Base-by-base conservation (phyloP, 2,888 invertebrate genomes). In the Heteropelma amictum region DNA sequence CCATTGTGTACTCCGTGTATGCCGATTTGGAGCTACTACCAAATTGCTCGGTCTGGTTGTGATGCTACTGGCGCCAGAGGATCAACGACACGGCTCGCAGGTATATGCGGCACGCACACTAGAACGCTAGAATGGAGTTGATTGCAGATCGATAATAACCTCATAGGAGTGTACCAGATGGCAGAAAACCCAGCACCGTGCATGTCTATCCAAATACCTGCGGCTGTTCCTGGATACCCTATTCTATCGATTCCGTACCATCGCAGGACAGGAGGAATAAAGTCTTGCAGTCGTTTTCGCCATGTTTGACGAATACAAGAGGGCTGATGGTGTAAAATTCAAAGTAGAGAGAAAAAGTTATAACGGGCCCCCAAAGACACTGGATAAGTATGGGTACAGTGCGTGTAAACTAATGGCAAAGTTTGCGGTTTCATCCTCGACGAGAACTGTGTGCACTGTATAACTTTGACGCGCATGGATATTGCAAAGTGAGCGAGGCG, bases 91-190 rank as follows among this genome's bases (percentile, higher is more conserved):
- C 54, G 47, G 30, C 64, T 64, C 53, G 33, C 45, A 21, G 30
- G 53, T 71, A 53, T 56, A 54, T 56, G 17, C 45, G 42, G 21
- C 23, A 60, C 68, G 35, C 64, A 69, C 64, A 65, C 64, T 33
- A 28, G 47, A 35, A 60, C 45, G 54, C 65, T 80, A 51, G 78
- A 83, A 81, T 81, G 78, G 84, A 83, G 84, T 85, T 85, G 85
- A 86, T 85, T 84, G 82, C 82, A 53, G 73, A 74, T 70, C 80
- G 81, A 83, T 86, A 85, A 84, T 85, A 85, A 83, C 79, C 81
- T 58, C 74, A 76, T 82, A 82, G 81, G 80, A 81, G 80, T 77
- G 79, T 77, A 72, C 77, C 80, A 82, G 81, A 83, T 80, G 80
- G 80, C 47, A 60, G 76, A 69, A 68, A 70, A 75, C 68, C 47